Base-by-base conservation (phyloP, 2,113 vertebrate species). In the Anhinga anhinga region DNA sequence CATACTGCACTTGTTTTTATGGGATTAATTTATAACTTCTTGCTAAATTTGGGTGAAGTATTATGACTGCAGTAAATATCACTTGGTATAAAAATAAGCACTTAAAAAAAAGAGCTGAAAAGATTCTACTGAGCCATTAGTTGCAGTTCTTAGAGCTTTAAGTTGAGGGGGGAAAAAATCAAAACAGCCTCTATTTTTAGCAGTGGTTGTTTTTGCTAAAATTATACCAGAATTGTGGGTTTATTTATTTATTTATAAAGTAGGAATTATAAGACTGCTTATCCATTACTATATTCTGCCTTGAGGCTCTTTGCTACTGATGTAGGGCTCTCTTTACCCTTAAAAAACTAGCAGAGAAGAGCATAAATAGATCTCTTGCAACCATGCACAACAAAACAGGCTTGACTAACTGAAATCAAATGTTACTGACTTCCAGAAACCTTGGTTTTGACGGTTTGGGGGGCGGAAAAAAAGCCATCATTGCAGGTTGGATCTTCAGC, bases 11-110 rank as follows among this genome's bases (percentile, higher is more conserved):
- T 87, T 92, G 52, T 89, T 93, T 90, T 76, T 87, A 45, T 72
- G 32, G 59, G 42, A 88, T 87, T 72, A 77, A 80, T 94, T 93
- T 95, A 62, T 93, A 55, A 87, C 42, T 84, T 91, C 38, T 81
- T 95, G 44, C 79, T 95, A 90, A 94, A 96, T 95, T 92, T 92
- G 79, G 59, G 16, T 85, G 49, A 88, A 93, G 22, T 86, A 87
- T 70, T 96, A 90, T 86, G 55, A 76, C 42, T 92, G 58, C 53
- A 76, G 21, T 90, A 85, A 93, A 92, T 90, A 91, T 19, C 34
- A 71, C 38, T 96, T 55, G 49, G 42, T 92, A 77, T 85, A 91
- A 96, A 96, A 93, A 96, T 92, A 94, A 89, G 42, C 36, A 59
- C 50, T 59, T 80, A 4, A 55, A 74, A 88, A 93, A 89, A 87